These are phyloP conservation scores for Pecten maximus DNA, from an alignment of 2,888 invertebrate genomes.

Conservation along the genomic window DNA sequence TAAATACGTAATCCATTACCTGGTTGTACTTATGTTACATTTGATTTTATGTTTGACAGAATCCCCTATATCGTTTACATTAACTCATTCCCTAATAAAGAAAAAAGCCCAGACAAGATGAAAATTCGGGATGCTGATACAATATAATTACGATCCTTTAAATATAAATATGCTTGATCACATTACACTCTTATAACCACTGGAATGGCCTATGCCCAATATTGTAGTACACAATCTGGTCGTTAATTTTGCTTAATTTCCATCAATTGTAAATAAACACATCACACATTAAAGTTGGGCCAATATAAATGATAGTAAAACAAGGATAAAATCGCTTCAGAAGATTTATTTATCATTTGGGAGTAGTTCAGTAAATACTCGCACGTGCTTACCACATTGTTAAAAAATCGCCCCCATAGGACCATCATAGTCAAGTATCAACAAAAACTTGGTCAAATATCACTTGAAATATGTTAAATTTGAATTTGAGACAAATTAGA, in stretches of 20 bases:
- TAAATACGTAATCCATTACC: too few relatives aligned
- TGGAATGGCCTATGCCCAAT: background rate
- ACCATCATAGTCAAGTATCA: background rate
- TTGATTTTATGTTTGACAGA: too few relatives aligned
- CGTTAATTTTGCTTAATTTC: constrained; percentile 20
- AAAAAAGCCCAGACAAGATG: background rate
- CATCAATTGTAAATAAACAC: constrained; percentile 6
- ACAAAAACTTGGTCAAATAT: background rate
- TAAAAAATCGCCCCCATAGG: background rate
- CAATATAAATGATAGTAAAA: background rate
- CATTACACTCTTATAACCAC: background rate
- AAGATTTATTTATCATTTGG: background rate
- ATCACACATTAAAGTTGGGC: background rate
- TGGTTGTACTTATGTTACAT: too few relatives aligned
- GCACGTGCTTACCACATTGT: background rate
- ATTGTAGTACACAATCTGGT: background rate
- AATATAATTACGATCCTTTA: background rate
- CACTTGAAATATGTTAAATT: background rate
- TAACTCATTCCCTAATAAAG: background rate
- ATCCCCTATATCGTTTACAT: too few relatives aligned
- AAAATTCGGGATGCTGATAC: background rate
- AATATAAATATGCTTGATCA: background rate
- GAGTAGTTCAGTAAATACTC: background rate
- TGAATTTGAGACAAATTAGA: background rate
- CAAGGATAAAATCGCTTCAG: background rate